Evolutionary conservation across 2,888 invertebrate genomes (phyloP).

Genomic region (Tinea pellionella): DNA sequence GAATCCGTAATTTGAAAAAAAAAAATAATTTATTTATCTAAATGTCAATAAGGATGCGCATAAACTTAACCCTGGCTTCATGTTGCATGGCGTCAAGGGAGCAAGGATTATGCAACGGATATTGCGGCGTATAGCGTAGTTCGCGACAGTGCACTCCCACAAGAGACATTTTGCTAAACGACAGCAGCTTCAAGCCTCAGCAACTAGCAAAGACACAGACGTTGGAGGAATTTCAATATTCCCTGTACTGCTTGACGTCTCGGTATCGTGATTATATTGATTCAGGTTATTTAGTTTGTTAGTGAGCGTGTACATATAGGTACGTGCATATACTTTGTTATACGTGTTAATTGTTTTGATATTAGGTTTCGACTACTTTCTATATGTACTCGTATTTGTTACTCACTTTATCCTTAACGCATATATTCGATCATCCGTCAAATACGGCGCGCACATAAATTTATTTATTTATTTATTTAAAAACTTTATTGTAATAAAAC

Average conservation of each 20-base stretch:
- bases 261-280: background rate
- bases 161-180: background rate
- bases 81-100: background rate
- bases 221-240: background rate
- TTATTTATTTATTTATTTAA: no score
- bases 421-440: no score
- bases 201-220: background rate
- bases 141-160: conserved; percentile 4
- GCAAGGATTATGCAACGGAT: conserved; percentile 9
- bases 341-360: no score
- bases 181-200: background rate
- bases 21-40: no score
- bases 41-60: background rate
- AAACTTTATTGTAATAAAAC: no score
- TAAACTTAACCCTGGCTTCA: background rate
- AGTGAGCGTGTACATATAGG: background rate
- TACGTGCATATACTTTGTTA: no score
- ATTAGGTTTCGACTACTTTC: no score
- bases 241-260: background rate
- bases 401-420: no score
- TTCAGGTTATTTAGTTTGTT: background rate
- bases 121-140: conserved; percentile 10
- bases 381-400: no score
- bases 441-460: no score
- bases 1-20: no score